Evolutionary conservation across 1,140 invertebrate genomes (phyloP).

Genomic region (Littorina saxatilis): DNA sequence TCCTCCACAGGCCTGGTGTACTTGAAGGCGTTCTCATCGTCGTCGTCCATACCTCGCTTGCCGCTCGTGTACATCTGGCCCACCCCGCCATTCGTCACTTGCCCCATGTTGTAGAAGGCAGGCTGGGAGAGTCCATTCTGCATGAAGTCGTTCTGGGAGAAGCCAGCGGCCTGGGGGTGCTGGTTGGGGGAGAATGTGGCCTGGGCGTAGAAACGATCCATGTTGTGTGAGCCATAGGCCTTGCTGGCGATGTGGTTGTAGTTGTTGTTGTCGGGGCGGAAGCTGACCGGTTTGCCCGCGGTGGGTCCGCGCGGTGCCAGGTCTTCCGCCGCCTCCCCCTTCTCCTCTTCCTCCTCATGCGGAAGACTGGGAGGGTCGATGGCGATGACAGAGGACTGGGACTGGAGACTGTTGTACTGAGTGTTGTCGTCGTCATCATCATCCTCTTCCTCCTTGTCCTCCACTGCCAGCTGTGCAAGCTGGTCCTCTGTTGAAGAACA

Average conservation of each 20-base stretch:
- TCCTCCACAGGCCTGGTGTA: constrained; percentile 32
- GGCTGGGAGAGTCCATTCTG: not conserved
- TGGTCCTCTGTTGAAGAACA: not conserved
- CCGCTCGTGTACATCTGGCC: not conserved
- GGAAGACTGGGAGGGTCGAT: constrained; percentile 30
- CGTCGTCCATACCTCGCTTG: constrained; percentile 28
- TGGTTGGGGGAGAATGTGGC: not conserved
- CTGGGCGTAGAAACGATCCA: constrained; percentile 9
- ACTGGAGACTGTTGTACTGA: not conserved
- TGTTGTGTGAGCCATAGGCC: constrained; percentile 11
- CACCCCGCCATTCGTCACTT: too few relatives aligned
- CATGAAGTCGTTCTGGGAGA: not conserved
- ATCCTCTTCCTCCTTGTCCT: not conserved
- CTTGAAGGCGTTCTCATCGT: constrained; percentile 27
- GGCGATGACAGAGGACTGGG: constrained; percentile 31
- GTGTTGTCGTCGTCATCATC: not conserved
- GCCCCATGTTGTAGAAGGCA: not conserved
- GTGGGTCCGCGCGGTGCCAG: constrained; percentile 23
- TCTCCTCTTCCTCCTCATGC: constrained; percentile 23
- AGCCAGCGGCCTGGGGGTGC: not conserved
- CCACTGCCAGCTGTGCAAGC: not conserved
- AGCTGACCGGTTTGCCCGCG: constrained; percentile 15
- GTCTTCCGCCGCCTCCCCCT: not conserved
- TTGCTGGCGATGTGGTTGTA: constrained; percentile 30
- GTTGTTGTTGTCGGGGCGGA: constrained; percentile 9